Percentiles rank a stretch among this genome's conserved stretches.
phyloP scores from a whole-genome alignment of 1,140 invertebrate species.

The Drosophila bocki region DNA sequence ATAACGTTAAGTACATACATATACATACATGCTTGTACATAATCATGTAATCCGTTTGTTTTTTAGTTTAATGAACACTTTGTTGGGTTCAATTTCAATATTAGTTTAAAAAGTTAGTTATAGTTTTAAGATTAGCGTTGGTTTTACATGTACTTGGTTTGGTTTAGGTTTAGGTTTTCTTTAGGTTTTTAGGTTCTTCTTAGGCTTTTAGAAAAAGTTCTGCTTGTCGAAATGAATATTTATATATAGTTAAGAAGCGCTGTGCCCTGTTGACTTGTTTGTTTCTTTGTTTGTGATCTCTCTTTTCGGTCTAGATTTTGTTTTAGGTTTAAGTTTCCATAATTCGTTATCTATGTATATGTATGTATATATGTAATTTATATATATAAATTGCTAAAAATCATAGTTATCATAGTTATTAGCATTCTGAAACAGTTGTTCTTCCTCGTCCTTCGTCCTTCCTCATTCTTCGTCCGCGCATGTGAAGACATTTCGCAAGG shows the following conservation, averaged over 20 bases:
- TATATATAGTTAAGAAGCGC: constrained; percentile 70
- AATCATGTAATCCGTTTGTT: constrained; percentile 46
- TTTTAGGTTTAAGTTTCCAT: constrained; percentile 49
- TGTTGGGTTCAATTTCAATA: constrained; percentile 82
- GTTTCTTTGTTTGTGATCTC: constrained; percentile 34
- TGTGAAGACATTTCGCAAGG: constrained; percentile 64
- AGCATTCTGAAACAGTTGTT: constrained; percentile 65
- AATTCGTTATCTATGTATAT: constrained; percentile 57
- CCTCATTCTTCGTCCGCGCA: background rate
- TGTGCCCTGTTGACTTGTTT: constrained; percentile 83
- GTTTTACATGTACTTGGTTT: constrained; percentile 57
- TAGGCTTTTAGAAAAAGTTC: constrained; percentile 68
- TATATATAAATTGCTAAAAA: constrained; percentile 73
- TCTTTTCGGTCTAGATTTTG: constrained; percentile 43
- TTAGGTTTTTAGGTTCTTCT: constrained; percentile 11
- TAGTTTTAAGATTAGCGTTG: constrained; percentile 65
- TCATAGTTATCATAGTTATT: constrained; percentile 57
- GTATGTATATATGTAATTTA: constrained; percentile 59
- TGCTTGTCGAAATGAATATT: constrained; percentile 72
- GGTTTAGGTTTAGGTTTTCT: constrained; percentile 43
- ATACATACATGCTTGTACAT: constrained; percentile 46
- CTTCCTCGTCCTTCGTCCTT: constrained; percentile 23
- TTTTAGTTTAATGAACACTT: constrained; percentile 83
- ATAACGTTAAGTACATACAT: constrained; percentile 51
- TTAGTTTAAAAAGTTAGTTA: constrained; percentile 79